phyloP scores from a whole-genome alignment of 2,888 invertebrate species.

The Calephelis perditalis region DNA sequence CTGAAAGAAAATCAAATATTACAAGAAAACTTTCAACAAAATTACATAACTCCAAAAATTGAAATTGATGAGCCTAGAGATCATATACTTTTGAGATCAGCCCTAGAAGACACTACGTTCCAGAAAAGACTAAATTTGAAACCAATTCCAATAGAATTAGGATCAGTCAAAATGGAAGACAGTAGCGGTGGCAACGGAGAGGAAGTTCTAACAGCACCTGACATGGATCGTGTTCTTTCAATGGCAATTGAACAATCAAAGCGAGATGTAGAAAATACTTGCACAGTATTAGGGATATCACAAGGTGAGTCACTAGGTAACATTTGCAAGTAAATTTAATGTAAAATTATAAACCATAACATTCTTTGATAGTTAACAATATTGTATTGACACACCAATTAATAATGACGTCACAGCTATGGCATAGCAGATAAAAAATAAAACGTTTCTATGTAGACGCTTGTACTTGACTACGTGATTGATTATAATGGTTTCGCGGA shows the following conservation, averaged over 20 bases:
- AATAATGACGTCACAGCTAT: constrained; percentile 56
- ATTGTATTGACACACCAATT: constrained; percentile 28
- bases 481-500: constrained; percentile 60
- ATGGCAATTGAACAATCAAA: constrained; percentile 92
- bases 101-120: constrained; percentile 89
- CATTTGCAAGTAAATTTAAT: constrained; percentile 15
- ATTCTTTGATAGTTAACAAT: constrained; percentile 2
- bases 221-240: constrained; percentile 89
- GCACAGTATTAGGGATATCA: constrained; percentile 90
- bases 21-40: constrained; percentile 65
- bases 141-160: constrained; percentile 84
- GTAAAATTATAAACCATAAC: constrained; percentile 19
- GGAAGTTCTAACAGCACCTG: constrained; percentile 81
- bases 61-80: constrained; percentile 79
- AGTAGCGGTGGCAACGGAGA: constrained; percentile 76
- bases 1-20: constrained; percentile 76
- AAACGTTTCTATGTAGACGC: constrained; percentile 48
- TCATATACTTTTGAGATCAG: constrained; percentile 88
- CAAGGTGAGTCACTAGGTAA: constrained; percentile 82
- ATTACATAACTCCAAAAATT: constrained; percentile 72
- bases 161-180: constrained; percentile 82
- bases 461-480: constrained; percentile 49
- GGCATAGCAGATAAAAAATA: constrained; percentile 46
- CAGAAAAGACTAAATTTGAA: constrained; percentile 90
- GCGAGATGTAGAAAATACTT: constrained; percentile 91